phyloP scores from a whole-genome alignment of 2,797 vertebrate species.

The Pitangus sulphuratus region DNA sequence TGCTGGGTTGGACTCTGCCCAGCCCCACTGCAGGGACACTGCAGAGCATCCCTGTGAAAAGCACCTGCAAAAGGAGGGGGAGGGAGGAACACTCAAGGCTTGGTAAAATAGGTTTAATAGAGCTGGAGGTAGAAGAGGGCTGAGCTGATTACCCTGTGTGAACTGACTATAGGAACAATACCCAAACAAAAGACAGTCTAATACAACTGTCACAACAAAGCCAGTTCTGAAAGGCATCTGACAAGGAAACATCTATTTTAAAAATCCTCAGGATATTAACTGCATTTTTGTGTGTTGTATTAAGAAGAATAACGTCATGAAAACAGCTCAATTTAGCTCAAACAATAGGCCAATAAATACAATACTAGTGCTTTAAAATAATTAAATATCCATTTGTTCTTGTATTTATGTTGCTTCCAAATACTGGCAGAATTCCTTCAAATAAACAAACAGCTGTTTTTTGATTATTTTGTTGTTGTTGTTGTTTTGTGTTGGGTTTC shows the following conservation, averaged over 20 bases:
- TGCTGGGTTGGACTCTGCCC: neutral
- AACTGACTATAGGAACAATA: neutral
- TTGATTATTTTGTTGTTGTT: neutral
- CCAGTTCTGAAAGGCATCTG: neutral
- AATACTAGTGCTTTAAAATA: constrained; percentile 27
- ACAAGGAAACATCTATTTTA: neutral
- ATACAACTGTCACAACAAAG: constrained; percentile 9
- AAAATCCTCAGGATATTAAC: constrained; percentile 39
- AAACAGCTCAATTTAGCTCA: constrained; percentile 37
- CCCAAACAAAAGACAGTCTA: neutral
- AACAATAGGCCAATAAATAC: constrained; percentile 45
- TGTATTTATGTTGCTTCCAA: constrained; percentile 40
- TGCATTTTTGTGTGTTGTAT: constrained; percentile 15
- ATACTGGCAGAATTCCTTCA: constrained; percentile 32
- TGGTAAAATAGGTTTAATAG: neutral
- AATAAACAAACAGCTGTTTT: constrained; percentile 9
- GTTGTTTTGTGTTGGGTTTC: neutral
- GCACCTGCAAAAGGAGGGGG: neutral
- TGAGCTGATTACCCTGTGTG: neutral
- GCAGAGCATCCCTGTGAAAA: neutral
- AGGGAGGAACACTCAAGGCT: neutral
- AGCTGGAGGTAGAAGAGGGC: neutral
- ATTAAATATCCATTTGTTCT: constrained; percentile 33
- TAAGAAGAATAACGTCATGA: constrained; percentile 30
- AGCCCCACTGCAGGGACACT: neutral